Base-by-base conservation (phyloP, 2,888 invertebrate species). In the Pseudanteris insignis region DNA sequence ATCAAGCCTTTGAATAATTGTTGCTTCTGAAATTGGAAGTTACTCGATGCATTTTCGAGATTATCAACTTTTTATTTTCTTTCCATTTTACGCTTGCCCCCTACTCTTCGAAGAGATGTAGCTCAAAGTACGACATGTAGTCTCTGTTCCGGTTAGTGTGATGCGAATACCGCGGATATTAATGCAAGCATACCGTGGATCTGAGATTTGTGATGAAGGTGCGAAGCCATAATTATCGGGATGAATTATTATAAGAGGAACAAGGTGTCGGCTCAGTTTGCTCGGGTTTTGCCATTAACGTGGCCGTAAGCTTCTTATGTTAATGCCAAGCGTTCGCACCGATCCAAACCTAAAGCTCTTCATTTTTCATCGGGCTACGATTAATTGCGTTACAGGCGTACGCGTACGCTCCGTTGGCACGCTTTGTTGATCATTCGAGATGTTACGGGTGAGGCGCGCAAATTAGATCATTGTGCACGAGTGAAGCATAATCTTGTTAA, bases 161-260 rank as follows among this genome's bases (percentile, higher is more conserved):
- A 21, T 21, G 21, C 21, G 48, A 33, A 44, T 60, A 40, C 38
- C 18, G 47, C 55, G 21, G 40, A 53, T 50, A 21, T 21, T 57
- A 51, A 62, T 57, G 55, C 36, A 51, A 57, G 51, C 12, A 24
- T 62, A 55, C 43, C 53, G 37, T 37, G 33, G 41, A 48, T 53
- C 37, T 15, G 60, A 53, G 53, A 53, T 48, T 48, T 30, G 36
- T 46, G 54, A 61, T 55, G 60, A 60, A 50, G 61, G 61, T 36
- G 60, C 43, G 54, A 44, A 21, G 33, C 41, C 44, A 48, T 58
- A 58, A 58, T 63, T 63, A 63, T 54, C 54, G 28, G 50, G 44
- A 58, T 58, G 54, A 53, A 58, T 63, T 58, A 63, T 44, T 58
- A 58, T 63, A 50, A 58, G 53, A 58, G 44, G 48, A 58, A 53